Base-by-base conservation (phyloP, 1,140 invertebrate species). In the Drosophila rufa region DNA sequence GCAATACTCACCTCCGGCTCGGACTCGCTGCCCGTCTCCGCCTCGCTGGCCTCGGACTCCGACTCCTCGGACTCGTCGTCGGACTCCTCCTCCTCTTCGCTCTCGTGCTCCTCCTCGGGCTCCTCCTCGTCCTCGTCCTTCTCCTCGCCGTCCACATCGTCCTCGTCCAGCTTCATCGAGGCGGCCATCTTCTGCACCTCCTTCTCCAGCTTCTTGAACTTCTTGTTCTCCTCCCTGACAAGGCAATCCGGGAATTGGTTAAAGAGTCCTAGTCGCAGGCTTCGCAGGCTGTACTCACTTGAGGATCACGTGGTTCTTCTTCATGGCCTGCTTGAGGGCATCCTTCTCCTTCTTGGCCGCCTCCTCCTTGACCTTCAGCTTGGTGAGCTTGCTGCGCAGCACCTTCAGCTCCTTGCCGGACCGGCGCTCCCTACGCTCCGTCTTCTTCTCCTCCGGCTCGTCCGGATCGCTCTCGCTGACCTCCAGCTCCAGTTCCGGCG, bases 111-210 rank as follows among this genome's bases (percentile, higher is more conserved):
- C 80, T 95, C 95, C 65, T 96, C 95, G 61, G 94, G 94, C 68
- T 94, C 94, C 69, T 95, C 94, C 67, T 95, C 95, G 67, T 95
- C 95, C 25, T 95, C 86, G 22, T 82, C 83, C 42, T 94, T 93
- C 68, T 96, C 95, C 47, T 96, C 95, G 46, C 95, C 95, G 40
- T 95, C 95, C 15, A 96, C 95, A 5, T 96, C 96, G n/a, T 96
- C 96, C 14, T 96, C 96, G 4, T 94, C 94, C 77, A 96, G 96
- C 67, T 96, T 96, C 95, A 97, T 96, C 64, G 97, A 94, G 17
- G 95, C 95, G 0, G 96, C 96, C 96, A 98, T 97, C 93, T 97
- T 97, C 79, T 97, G 96, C 4, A 97, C 96, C 93, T 98, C 97
- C 78, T 97, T 97, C 91, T 97, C 96, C 38, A 98, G 91, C 51